Conservation (phyloP, 2,888 invertebrate genomes). For the Hyppa rectilinea region DNA sequence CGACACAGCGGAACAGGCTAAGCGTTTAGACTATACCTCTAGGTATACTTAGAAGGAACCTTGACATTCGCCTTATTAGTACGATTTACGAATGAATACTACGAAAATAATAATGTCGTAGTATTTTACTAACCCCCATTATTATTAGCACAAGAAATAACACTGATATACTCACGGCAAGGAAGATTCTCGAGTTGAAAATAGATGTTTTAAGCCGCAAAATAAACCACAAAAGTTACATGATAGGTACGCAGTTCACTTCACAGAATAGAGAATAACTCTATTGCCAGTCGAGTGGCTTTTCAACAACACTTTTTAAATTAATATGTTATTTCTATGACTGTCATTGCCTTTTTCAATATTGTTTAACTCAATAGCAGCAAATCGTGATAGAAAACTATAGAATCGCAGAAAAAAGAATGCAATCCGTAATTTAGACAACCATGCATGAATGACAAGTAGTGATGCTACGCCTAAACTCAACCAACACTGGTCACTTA, state of each 20-base stretch:
- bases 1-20: constrained; percentile 12
- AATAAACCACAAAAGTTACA: constrained; percentile 87
- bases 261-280: constrained; percentile 76
- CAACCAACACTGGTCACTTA: no score
- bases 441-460: constrained; percentile 72
- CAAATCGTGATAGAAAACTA: constrained; percentile 43
- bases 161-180: constrained; percentile 74
- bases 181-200: constrained; percentile 77
- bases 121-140: constrained; percentile 11
- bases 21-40: constrained; percentile 3
- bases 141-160: constrained; percentile 32
- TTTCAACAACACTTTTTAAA: constrained; percentile 61
- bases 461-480: no score
- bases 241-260: constrained; percentile 83
- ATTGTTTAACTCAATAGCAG: constrained; percentile 67
- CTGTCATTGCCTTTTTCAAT: constrained; percentile 55
- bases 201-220: constrained; percentile 84
- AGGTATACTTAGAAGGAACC: constrained; percentile 68
- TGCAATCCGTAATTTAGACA: constrained; percentile 69
- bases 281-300: constrained; percentile 70
- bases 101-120: constrained; percentile 10
- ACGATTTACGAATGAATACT: constrained; percentile 37
- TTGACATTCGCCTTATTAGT: constrained; percentile 75
- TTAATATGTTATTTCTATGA: constrained; percentile 57
- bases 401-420: constrained; percentile 69